Percentiles rank a stretch among this genome's conserved stretches.
Conservation (phyloP, 2,113 vertebrate genomes). For the Cheilinus undulatus region DNA sequence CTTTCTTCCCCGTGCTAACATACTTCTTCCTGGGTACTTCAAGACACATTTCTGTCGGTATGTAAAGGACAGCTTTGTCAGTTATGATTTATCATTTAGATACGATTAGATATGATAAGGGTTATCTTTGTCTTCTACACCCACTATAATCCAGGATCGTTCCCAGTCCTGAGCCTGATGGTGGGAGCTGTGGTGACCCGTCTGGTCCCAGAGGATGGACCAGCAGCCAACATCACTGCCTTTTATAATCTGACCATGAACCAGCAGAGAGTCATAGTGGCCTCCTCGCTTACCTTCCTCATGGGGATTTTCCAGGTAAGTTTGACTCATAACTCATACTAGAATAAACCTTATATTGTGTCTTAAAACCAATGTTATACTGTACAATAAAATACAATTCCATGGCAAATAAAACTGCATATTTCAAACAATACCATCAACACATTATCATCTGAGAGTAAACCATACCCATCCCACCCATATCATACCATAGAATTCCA, state of each 20-base stretch:
- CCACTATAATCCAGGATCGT: conserved; percentile 83
- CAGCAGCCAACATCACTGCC: conserved; percentile 40
- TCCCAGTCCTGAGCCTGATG: conserved; percentile 93
- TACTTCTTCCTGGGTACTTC: conserved; percentile 95
- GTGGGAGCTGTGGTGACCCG: conserved; percentile 86
- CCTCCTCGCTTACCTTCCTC: conserved; percentile 90
- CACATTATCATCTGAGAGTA: no score
- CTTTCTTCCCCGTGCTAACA: conserved; percentile 89
- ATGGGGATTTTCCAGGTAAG: conserved; percentile 80
- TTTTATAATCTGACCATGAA: conserved; percentile 72
- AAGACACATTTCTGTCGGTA: conserved; percentile 93
- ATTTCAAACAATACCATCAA: no score
- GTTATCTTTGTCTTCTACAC: not conserved
- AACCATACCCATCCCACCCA: no score
- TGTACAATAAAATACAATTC: no score
- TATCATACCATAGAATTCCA: not conserved
- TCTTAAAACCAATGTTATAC: no score
- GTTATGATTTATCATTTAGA: not conserved
- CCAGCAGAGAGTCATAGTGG: conserved; percentile 85
- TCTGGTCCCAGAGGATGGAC: conserved; percentile 67
- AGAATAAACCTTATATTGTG: no score
- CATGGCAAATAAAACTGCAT: no score
- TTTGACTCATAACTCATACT: no score
- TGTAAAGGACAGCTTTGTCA: conserved; percentile 47
- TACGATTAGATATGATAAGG: not conserved